phyloP scores from a whole-genome alignment of 2,113 vertebrate species.

The Meriones unguiculatus region DNA sequence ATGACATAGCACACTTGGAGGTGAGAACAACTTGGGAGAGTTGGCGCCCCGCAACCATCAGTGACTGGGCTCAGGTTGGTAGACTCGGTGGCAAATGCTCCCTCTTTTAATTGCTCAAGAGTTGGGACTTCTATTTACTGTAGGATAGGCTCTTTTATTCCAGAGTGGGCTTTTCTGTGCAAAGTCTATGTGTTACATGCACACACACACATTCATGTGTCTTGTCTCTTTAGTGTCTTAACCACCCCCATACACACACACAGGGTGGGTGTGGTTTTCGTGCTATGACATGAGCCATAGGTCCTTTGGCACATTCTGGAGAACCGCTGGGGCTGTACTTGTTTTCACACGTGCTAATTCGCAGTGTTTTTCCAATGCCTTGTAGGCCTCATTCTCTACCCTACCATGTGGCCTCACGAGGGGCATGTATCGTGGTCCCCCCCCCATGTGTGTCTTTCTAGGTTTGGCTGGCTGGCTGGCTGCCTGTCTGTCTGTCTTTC shows the following conservation, averaged over 20 bases:
- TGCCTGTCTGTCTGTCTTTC: not conserved
- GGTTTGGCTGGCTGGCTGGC: too few relatives aligned
- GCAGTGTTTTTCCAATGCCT: not conserved
- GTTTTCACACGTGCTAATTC: too few relatives aligned
- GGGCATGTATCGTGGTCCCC: not conserved
- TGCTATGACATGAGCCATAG: not conserved
- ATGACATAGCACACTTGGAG: not conserved
- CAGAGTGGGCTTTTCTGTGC: not conserved
- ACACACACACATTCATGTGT: not conserved
- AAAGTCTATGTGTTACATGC: not conserved
- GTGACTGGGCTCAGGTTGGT: not conserved
- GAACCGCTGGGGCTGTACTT: not conserved
- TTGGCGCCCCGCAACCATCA: not conserved
- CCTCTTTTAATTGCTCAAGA: not conserved
- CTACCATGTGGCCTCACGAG: not conserved
- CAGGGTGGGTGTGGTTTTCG: not conserved
- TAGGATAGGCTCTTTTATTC: not conserved
- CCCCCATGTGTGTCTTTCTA: too few relatives aligned
- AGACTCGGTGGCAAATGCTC: not conserved
- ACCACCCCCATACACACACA: too few relatives aligned
- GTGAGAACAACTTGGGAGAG: not conserved
- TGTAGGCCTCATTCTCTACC: not conserved
- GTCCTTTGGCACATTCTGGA: too few relatives aligned
- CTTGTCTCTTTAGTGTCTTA: not conserved
- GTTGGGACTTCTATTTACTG: not conserved